A percentile compares a stretch with the other conserved stretches of the same genome.
Conservation (phyloP, 2,888 invertebrate genomes). For the Dryomyza anilis region DNA sequence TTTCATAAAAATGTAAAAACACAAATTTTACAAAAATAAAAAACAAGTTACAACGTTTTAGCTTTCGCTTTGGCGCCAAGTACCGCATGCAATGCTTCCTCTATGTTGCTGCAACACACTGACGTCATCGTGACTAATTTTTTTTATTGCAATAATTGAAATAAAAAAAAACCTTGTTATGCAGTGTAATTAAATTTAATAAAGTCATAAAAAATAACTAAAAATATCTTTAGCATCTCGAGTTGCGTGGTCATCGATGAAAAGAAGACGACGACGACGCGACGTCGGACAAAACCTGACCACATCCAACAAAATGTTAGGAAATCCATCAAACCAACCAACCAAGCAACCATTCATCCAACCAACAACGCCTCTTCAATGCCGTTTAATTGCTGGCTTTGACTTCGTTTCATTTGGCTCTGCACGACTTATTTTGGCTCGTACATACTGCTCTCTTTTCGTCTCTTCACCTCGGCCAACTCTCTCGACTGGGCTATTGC, state of each 20-base stretch:
- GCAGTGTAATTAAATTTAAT: no score
- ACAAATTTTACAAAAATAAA: no score
- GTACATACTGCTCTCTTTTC: no score
- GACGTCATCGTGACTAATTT: background rate
- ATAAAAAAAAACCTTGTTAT: no score
- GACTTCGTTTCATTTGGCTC: background rate
- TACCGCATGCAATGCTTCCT: background rate
- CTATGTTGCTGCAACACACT: slow-evolving; percentile 9
- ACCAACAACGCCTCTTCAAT: background rate
- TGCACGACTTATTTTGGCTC: no score
- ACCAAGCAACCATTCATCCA: background rate
- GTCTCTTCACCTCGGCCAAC: no score
- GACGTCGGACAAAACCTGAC: slow-evolving; percentile 14
- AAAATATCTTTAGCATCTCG: background rate
- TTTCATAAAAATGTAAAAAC: no score
- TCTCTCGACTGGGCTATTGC: no score
- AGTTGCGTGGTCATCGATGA: background rate
- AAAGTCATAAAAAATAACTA: background rate
- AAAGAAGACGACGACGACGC: background rate
- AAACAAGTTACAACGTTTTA: no score
- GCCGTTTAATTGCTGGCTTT: background rate
- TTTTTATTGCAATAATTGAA: background rate
- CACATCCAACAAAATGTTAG: slow-evolving; percentile 17
- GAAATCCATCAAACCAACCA: slow-evolving; percentile 7
- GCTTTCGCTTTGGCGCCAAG: slow-evolving; percentile 4